phyloP scores from a whole-genome alignment of 2,888 invertebrate genomes.

The Cantharis lateralis region DNA sequence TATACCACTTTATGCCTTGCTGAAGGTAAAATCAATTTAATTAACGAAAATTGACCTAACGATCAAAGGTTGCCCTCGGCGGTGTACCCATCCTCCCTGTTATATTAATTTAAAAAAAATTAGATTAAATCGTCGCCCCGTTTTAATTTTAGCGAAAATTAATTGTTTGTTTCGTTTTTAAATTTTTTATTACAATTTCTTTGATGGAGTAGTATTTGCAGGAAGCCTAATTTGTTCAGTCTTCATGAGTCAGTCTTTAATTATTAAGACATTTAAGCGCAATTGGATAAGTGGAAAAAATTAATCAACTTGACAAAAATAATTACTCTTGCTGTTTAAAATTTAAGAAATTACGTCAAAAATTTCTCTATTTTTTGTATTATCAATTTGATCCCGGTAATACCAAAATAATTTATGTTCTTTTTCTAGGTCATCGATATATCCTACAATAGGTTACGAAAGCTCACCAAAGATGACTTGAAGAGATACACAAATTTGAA shows the following conservation, averaged over 20 bases:
- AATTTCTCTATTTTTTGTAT: not conserved
- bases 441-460: constrained; percentile 49
- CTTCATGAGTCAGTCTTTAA: not conserved
- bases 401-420: not conserved
- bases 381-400: not conserved
- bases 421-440: constrained; percentile 48
- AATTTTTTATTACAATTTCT: not conserved
- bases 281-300: not conserved
- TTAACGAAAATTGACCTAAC: not conserved
- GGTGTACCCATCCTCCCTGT: not conserved
- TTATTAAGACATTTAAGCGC: not conserved
- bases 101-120: too few species aligned
- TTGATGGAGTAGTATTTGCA: not conserved
- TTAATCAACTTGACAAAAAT: not conserved
- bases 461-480: constrained; percentile 45
- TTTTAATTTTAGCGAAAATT: not conserved
- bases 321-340: not conserved
- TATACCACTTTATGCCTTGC: not conserved
- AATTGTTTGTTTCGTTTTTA: not conserved
- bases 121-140: too few species aligned
- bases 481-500: constrained; percentile 43
- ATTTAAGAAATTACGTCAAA: not conserved
- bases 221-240: not conserved
- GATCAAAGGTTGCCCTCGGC: not conserved
- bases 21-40: not conserved